A percentile compares a stretch with the other conserved stretches of the same genome.
Conservation (phyloP, 2,888 invertebrate genomes). For the Eumacrocentrus americanus region DNA sequence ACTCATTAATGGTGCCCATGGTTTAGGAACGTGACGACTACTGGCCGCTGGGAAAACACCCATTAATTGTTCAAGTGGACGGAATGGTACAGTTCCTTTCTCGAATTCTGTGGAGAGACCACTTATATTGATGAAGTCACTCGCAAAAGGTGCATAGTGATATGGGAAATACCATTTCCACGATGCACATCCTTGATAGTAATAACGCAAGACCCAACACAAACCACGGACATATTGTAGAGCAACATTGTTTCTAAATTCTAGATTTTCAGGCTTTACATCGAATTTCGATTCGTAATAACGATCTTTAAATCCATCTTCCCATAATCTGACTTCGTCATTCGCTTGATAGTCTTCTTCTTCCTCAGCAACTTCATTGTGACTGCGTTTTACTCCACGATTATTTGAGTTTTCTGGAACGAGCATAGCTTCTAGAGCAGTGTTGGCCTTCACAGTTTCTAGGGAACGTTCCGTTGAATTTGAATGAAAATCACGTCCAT, state of each 20-base stretch:
- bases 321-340: conserved; percentile 92
- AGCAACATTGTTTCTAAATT: conserved; percentile 88
- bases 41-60: conserved; percentile 99
- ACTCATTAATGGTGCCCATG: conserved; percentile 94
- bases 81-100: conserved; percentile 88
- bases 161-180: conserved; percentile 99
- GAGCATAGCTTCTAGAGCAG: conserved; percentile 64
- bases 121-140: conserved; percentile 93
- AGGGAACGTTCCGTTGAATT: conserved; percentile 40
- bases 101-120: conserved; percentile 88
- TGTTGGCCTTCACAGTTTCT: conserved; percentile 40
- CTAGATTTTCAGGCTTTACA: conserved; percentile 74
- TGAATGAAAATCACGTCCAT: conserved; percentile 53
- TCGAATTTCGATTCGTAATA: conserved; percentile 97
- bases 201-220: conserved; percentile 98
- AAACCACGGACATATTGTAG: conserved; percentile 94
- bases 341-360: conserved; percentile 79
- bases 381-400: conserved; percentile 65
- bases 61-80: conserved; percentile 98
- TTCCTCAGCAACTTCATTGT: conserved; percentile 60
- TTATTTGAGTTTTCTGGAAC: conserved; percentile 52
- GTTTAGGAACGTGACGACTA: conserved; percentile 87
- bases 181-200: conserved; percentile 98
- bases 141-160: conserved; percentile 99
- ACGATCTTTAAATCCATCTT: conserved; percentile 96